These are phyloP conservation scores for Cataglyphis cursor DNA, from an alignment of 2,888 invertebrate genomes.

Conservation along the genomic window DNA sequence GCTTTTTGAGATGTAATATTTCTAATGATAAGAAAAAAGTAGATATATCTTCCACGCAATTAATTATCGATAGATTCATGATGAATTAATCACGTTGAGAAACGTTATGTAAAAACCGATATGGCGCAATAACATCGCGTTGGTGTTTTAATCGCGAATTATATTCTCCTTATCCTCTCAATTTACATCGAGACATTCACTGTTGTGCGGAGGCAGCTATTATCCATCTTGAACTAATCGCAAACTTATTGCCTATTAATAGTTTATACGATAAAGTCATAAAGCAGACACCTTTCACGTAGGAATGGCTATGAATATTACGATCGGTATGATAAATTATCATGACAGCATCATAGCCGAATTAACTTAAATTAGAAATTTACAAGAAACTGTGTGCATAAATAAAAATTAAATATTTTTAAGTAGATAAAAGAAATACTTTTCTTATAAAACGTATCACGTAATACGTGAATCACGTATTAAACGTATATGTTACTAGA, in stretches of 20 bases:
- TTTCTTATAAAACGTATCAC: neutral
- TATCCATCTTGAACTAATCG: conserved; percentile 72
- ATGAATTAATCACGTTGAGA: conserved; percentile 11
- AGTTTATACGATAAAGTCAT: conserved; percentile 70
- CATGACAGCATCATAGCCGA: neutral
- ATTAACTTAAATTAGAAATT: neutral
- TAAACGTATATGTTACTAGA: neutral
- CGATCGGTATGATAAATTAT: conserved; percentile 8
- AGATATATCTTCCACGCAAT: neutral
- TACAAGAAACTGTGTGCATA: neutral
- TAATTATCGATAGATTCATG: conserved; percentile 7
- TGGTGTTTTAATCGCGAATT: conserved; percentile 46
- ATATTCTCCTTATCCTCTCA: conserved; percentile 16
- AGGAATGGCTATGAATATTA: conserved; percentile 16
- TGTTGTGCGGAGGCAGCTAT: conserved; percentile 47
- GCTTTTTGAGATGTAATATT: neutral
- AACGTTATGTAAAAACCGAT: conserved; percentile 16
- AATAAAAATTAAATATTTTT: neutral
- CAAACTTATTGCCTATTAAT: conserved; percentile 76
- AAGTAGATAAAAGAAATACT: neutral
- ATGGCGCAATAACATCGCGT: neutral
- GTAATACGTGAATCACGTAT: neutral
- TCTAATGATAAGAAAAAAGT: neutral
- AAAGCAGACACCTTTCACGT: conserved; percentile 54
- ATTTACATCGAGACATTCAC: conserved; percentile 2